phyloP scores from a whole-genome alignment of 2,888 invertebrate species.

The Malthinus seriepunctatus region DNA sequence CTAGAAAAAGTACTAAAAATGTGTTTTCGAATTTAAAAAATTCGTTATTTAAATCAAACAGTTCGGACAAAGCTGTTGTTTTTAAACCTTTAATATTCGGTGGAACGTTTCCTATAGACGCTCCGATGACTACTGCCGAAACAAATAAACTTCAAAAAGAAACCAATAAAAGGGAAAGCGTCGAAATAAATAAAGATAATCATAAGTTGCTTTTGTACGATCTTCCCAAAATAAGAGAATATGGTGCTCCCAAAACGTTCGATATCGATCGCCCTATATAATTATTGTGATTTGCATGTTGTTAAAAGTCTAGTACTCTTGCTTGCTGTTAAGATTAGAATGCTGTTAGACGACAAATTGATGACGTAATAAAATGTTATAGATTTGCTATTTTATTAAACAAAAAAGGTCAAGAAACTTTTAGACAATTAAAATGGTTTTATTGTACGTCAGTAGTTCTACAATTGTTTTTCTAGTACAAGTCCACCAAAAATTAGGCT shows the following conservation, averaged over 20 bases:
- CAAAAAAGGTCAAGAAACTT: no score
- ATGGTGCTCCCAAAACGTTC: constrained; percentile 59
- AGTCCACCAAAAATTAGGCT: no score
- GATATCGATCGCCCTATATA: constrained; percentile 63
- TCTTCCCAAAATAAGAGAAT: constrained; percentile 46
- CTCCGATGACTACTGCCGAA: constrained; percentile 55
- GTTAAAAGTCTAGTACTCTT: constrained; percentile 18
- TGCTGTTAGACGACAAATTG: not conserved
- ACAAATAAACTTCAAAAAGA: constrained; percentile 18
- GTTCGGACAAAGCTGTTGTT: constrained; percentile 43
- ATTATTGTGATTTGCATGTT: constrained; percentile 27
- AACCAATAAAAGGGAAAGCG: not conserved
- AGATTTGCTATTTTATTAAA: not conserved
- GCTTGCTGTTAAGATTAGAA: constrained; percentile 7
- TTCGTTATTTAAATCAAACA: constrained; percentile 47
- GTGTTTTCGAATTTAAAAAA: constrained; percentile 49
- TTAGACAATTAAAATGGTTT: not conserved
- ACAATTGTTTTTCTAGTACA: no score
- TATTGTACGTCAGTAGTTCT: not conserved
- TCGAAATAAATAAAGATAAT: constrained; percentile 24
- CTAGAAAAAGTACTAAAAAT: constrained; percentile 50
- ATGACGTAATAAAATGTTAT: not conserved
- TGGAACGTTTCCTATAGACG: constrained; percentile 86
- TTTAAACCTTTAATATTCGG: constrained; percentile 77
- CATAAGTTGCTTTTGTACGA: constrained; percentile 27